phyloP scores from a whole-genome alignment of 2,888 invertebrate species.

The Colletes collaris region DNA sequence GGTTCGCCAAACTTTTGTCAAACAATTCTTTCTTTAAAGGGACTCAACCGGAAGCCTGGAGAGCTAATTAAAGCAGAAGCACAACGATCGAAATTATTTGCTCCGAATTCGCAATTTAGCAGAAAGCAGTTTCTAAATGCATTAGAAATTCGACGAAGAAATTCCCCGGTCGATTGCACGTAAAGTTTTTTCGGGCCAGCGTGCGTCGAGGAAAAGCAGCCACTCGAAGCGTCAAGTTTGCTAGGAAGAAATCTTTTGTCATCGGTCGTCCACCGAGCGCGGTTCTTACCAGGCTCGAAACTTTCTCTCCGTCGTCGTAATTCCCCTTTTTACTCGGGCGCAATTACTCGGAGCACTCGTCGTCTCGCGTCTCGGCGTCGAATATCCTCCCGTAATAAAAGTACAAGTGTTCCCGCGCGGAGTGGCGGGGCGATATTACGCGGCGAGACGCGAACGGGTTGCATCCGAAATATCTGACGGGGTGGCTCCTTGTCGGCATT shows the following conservation, averaged over 20 bases:
- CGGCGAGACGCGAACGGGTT: constrained; percentile 14
- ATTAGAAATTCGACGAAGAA: no score
- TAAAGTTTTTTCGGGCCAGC: no score
- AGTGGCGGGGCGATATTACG: constrained; percentile 13
- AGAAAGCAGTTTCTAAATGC: no score
- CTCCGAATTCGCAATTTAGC: no score
- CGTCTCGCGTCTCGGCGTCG: constrained; percentile 4
- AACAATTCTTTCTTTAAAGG: no score
- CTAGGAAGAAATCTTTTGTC: background rate
- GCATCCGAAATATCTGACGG: constrained; percentile 43
- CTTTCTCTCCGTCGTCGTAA: background rate
- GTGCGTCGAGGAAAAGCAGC: no score
- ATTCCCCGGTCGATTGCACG: no score
- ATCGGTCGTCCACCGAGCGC: background rate
- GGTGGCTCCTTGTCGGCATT: constrained; percentile 6
- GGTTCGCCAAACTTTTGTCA: no score
- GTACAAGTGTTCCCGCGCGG: constrained; percentile 23
- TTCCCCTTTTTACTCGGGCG: constrained; percentile 11
- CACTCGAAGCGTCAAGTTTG: no score
- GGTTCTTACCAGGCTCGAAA: background rate
- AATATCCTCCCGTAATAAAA: constrained; percentile 19
- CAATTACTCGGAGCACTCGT: constrained; percentile 5
- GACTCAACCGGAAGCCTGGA: no score
- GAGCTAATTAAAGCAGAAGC: no score
- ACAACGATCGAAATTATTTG: no score